Percentiles rank a stretch among this genome's conserved stretches.
Evolutionary conservation across 2,888 invertebrate genomes (phyloP).

Genomic region (Chloromyia formosa): DNA sequence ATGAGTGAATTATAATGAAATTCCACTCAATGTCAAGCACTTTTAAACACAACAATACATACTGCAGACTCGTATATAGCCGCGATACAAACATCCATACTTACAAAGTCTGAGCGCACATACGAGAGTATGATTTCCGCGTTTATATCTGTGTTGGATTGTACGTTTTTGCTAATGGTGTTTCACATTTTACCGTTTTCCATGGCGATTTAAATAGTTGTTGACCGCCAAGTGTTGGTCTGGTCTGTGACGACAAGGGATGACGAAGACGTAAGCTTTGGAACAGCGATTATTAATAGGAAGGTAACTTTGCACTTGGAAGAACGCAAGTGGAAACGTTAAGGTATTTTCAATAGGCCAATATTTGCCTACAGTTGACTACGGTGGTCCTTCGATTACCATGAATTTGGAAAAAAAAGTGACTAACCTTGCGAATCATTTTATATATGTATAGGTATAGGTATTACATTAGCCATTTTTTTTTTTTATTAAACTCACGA

Average conservation of each 20-base stretch:
- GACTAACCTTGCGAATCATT: too few species aligned
- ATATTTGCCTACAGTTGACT: too few species aligned
- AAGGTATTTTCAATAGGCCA: too few species aligned
- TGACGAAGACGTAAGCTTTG: not conserved
- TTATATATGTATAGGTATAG: too few species aligned
- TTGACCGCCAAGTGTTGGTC: constrained; percentile 42
- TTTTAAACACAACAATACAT: not conserved
- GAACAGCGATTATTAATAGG: too few species aligned
- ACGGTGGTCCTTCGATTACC: too few species aligned
- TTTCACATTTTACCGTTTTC: constrained; percentile 49
- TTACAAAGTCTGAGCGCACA: not conserved
- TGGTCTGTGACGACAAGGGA: not conserved
- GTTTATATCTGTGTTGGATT: constrained; percentile 36
- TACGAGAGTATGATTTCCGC: constrained; percentile 44
- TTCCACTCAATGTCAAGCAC: constrained; percentile 35
- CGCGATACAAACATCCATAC: not conserved
- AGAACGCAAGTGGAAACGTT: too few species aligned
- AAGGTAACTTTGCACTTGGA: too few species aligned
- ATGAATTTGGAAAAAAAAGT: too few species aligned
- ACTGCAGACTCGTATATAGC: not conserved
- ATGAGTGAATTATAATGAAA: constrained; percentile 32
- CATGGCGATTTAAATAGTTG: constrained; percentile 48
- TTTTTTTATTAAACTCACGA: too few species aligned
- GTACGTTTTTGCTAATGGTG: constrained; percentile 13
- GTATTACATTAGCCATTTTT: too few species aligned